Base-by-base conservation (phyloP, 2,888 invertebrate species). In the Gari tellinella region DNA sequence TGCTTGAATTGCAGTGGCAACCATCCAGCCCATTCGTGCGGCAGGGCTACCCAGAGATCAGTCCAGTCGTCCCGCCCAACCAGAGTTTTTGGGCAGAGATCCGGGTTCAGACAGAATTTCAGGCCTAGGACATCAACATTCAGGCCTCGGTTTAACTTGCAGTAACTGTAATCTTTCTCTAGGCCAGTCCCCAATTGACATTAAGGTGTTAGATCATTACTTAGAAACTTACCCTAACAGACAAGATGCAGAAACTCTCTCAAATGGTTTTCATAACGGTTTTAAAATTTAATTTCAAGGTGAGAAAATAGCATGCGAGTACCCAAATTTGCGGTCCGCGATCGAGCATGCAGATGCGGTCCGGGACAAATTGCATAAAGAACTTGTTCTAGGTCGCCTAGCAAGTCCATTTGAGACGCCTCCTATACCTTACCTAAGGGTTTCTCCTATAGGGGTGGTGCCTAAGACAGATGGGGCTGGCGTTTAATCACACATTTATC, bases 401-500 rank as follows among this genome's bases (percentile, higher is more conserved):
- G 31, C 31, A 31, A 10, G 31, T 10, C 31, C 31, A 7, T 31
- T 31, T 31, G 31, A 31, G 4, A 7, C 31, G 10, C 10, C 10
- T 7, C 61, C 62, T 3, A 49, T 51, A 31, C 38, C 49, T n/a
- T 55, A 31, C 26, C 31, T 62, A 15, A 23, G 55, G 17, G 17
- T 68, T 23, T 68, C 62, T 17, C 69, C 69, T 19, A 31, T 69
- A 10, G 63, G 69, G 12, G 14, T 67, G 5, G 53, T 62, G 8
- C 41, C 31, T 23, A 57, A 69, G 37, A 8, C 56, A 14, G 45
- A 51, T 26, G 63, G 57, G 48, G 38, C 31, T 63, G 31, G 15
- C n/a, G 48, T 23, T 52, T 38, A n/a, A 70, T 58, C 40, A 46
- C 45, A 49, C 70, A 57, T 37, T 38, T 46, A 19, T 64, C 48